Base-by-base conservation (phyloP, 2,797 vertebrate genomes). In the Sorex maritimensis region DNA sequence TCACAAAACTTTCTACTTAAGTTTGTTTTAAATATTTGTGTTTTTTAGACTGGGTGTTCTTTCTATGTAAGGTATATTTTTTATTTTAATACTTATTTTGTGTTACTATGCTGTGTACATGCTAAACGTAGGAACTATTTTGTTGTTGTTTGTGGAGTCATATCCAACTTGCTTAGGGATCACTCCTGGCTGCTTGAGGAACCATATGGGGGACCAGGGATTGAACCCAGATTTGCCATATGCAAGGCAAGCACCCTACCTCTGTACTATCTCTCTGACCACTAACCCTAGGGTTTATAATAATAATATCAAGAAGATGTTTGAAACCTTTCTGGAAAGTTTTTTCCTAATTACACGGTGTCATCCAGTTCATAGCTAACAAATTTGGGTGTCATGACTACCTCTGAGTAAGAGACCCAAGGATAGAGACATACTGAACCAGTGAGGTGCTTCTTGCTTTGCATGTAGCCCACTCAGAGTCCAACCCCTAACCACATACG, bases 11-110 rank as follows among this genome's bases (percentile, higher is more conserved):
- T 74, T 80, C 38, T 77, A 74, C 41, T 88, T 85, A 9, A 73
- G 2, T 94, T 84, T 90, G 17, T 65, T 92, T 92, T 83, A 96
- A 91, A 84, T 81, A 88, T 69, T 86, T 88, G 49, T 24, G 14
- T 72, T 89, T 94, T 88, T 71, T 87, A 46, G 38, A n/a, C 23
- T 81, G 14, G 21, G 24, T 58, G 13, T 89, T 86, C 74, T 90
- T 75, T 74, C 15, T 61, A 0, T 82, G 52, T 71, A 58, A 90
- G 52, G 14, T 75, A 19, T 24, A 38, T 74, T 95, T 92, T 85
- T 55, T 86, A n/a, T 34, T 7, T 52, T 52, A 52, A 65, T n/a
- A 44, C 3, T 84, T 81, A 83, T 55, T 93, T 55, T 68, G 12
- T 77, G 74, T 86, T 52, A 77, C 15, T 30, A 91, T 69, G 6